Evolutionary conservation across 2,797 vertebrate species (phyloP), one percentile per base, ranked within the genome.

Genomic region (Clamator glandarius): DNA sequence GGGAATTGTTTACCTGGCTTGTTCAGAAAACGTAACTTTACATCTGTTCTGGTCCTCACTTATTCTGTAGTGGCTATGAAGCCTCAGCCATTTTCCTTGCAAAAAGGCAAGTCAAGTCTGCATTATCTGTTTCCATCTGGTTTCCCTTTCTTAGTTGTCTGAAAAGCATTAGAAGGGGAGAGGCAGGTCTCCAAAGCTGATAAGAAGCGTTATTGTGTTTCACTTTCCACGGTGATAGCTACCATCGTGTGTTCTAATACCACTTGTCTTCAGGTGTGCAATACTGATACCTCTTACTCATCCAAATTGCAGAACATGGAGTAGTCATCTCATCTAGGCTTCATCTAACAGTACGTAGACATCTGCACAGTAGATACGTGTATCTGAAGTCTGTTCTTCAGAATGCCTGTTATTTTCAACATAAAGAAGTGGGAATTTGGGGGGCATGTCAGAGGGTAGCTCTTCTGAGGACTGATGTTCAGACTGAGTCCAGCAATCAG

Each of bases 141-240:
- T 80, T 93, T 82, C 78, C 63, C 31, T 93, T 89, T 75, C 75
- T 59, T 52, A 51, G 35, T 25, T 78, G 48, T 63, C 82, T 72
- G 72, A 87, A 92, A 94, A 77, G 72, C 84, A 36, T 29, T 72
- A 86, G 72, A 92, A 94, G 68, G 70, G 76, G 90, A 93, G 85
- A 23, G 73, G 51, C 77, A 84, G 10, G 63, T 90, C 67, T 92
- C 83, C 77, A 19, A 57, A 52, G 44, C 39, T 83, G 89, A 86
- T 95, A 89, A 96, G 91, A 50, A 80, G 68, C 8, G 15, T 84
- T 91, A 23, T 26, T 89, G 84, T 90, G 76, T 95, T 95, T 95
- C 89, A 76, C 59, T 96, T 96, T 95, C 79, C 92, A 86, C 76
- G 54, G 39, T 72, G 82, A 28, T 59, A 93, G 80, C 82, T 81